Evolutionary conservation across 2,797 vertebrate species (phyloP), one percentile per base, ranked within the genome.

Genomic region (Remorina albescens): DNA sequence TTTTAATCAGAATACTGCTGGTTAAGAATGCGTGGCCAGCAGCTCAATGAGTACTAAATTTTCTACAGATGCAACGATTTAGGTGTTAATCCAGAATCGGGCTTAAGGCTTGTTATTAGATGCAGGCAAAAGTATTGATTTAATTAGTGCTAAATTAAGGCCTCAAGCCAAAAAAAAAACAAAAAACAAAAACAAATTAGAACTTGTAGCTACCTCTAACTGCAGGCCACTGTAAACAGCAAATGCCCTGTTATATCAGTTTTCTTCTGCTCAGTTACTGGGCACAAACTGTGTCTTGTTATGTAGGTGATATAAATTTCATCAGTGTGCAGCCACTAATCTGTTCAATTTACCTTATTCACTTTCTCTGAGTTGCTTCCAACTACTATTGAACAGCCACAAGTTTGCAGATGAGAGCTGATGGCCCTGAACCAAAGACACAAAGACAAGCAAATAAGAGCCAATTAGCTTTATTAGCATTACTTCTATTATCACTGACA

Each of bases 301-400:
- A 63, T 71, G 69, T 19, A 39, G 54, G 28, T 59, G 47, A 39
- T 61, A 51, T 63, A 53, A n/a, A 63, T 75, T 18, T 34, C 62
- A 15, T 65, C 46, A 83, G 81, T 68, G 55, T 64, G 54, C 28
- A 62, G 66, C 49, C 36, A 46, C 32, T 78, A 57, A 67, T 68
- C n/a, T 8, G 8, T 50, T 44, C 44, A 46, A 89, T 56, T 51
- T 95, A 99, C 98, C 96, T 99, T 99, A 88, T 99, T 99, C 63
- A 99, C 95, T 95, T 99, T 99, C 83, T 99, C 97, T 68, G 97
- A 94, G 39, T 97, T 99, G 94, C 97, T 99, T 83, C 98, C 98
- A 74, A 99, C 95, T 6, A 99, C 97, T 18, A 99, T 95, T 13
- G 98, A 99, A 82, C 98, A 99, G 89, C 98, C 98, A 58, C 98